Percentiles rank a stretch among this genome's conserved stretches.
phyloP scores from a whole-genome alignment of 2,797 vertebrate genomes.

The Poeciliopsis turneri region DNA sequence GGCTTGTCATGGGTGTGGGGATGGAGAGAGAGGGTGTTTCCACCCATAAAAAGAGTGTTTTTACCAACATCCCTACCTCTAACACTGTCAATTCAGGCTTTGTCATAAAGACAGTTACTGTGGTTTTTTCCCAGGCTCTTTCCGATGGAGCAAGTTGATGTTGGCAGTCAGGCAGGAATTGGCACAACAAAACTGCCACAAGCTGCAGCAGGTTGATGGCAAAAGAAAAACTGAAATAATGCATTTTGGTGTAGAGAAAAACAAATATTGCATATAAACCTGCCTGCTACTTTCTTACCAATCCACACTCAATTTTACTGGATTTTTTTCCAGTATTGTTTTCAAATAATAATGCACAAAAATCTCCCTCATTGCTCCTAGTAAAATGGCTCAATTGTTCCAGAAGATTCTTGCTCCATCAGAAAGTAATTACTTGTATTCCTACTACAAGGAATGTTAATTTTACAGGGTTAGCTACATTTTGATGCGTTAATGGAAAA shows the following conservation, averaged over 20 bases:
- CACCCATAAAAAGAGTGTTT: conserved; percentile 56
- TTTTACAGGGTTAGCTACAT: too few species aligned
- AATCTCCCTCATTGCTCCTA: background rate
- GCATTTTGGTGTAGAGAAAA: background rate
- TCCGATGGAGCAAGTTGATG: conserved; percentile 22
- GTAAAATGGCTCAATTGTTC: background rate
- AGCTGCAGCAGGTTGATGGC: conserved; percentile 51
- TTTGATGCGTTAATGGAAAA: too few species aligned
- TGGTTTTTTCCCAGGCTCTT: conserved; percentile 31
- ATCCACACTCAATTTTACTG: background rate
- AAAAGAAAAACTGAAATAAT: conserved; percentile 22
- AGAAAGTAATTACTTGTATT: too few species aligned
- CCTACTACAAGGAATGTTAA: too few species aligned
- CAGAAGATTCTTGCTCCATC: background rate
- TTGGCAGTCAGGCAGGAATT: conserved; percentile 39
- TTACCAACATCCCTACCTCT: conserved; percentile 50
- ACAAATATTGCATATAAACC: background rate
- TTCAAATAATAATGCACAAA: too few species aligned
- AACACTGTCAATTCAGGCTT: conserved; percentile 39
- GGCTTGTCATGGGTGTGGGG: conserved; percentile 39
- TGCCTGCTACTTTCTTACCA: conserved; percentile 28
- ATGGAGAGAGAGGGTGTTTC: conserved; percentile 45
- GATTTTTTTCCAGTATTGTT: background rate
- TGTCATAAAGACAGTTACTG: conserved; percentile 36
- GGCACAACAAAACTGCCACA: conserved; percentile 35